phyloP scores from a whole-genome alignment of 30 jellyfish, hydroid and myxozoan genomes.

The Turritopsis dohrnii region DNA sequence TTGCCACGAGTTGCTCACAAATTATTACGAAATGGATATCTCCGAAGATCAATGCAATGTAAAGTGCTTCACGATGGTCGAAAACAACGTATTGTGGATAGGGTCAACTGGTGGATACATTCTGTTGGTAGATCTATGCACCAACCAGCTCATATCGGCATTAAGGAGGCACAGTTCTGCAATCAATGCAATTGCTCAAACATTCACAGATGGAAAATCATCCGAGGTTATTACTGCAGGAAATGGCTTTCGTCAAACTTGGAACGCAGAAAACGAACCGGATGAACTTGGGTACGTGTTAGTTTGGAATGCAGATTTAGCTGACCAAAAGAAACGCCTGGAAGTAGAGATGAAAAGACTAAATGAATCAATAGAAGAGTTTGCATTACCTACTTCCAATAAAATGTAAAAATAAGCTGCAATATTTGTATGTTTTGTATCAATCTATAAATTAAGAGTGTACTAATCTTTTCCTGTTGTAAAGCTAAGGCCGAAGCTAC shows the following conservation, averaged over 20 bases:
- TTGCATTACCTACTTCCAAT: background rate
- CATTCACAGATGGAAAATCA: conserved; percentile 10
- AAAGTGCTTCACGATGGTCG: conserved; percentile 32
- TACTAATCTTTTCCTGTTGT: too few relatives aligned
- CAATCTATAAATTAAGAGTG: too few relatives aligned
- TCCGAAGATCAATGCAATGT: conserved; percentile 52
- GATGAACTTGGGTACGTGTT: conserved; percentile 54
- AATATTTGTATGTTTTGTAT: too few relatives aligned
- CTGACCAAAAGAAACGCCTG: conserved; percentile 41
- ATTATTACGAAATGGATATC: background rate
- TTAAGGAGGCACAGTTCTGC: conserved; percentile 60
- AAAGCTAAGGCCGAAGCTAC: too few relatives aligned
- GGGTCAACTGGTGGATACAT: conserved; percentile 90
- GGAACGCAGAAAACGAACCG: background rate
- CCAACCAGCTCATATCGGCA: conserved; percentile 44
- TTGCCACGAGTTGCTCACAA: background rate
- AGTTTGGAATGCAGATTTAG: conserved; percentile 80
- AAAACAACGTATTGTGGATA: conserved; percentile 58
- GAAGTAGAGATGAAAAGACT: conserved; percentile 38
- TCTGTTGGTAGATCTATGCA: conserved; percentile 27
- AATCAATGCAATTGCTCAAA: conserved; percentile 55
- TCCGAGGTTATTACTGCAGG: conserved; percentile 20
- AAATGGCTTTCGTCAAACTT: conserved; percentile 8
- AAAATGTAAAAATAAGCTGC: background rate
- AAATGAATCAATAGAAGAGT: background rate